A percentile compares a stretch with the other conserved stretches of the same genome.
These are phyloP conservation scores for Helicoverpa armigera DNA, from an alignment of 1,140 invertebrate species.

Conservation along the genomic window DNA sequence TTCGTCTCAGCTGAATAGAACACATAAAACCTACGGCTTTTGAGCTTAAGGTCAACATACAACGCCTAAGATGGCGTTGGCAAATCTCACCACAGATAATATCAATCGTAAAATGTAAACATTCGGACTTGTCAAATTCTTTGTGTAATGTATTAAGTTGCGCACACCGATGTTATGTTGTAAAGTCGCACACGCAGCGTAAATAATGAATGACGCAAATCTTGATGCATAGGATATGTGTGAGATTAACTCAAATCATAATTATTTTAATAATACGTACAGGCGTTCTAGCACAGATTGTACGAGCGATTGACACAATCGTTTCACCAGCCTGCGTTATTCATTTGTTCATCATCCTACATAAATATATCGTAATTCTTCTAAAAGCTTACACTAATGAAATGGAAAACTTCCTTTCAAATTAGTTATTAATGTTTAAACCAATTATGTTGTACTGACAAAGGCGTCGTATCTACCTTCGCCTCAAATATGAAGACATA, in stretches of 20 bases:
- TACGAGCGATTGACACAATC: conserved; percentile 18
- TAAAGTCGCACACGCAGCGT: conserved; percentile 22
- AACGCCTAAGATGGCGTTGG: conserved; percentile 35
- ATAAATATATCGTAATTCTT: conserved; percentile 1
- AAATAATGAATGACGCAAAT: conserved; percentile 36
- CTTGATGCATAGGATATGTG: conserved; percentile 32
- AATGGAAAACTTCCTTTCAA: conserved; percentile 17
- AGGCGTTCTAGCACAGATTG: conserved; percentile 11
- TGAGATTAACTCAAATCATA: conserved; percentile 35
- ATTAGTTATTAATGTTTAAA: conserved; percentile 12
- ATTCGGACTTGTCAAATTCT: conserved; percentile 43
- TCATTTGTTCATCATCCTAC: neutral
- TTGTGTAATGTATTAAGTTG: conserved; percentile 37
- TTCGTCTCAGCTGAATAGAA: conserved; percentile 52
- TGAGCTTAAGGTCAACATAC: conserved; percentile 46
- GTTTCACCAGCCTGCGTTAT: neutral
- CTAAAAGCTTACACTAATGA: conserved; percentile 30
- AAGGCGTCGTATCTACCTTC: conserved; percentile 2
- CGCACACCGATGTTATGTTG: conserved; percentile 17
- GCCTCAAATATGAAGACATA: conserved; percentile 39
- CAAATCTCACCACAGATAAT: conserved; percentile 24
- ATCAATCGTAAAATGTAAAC: conserved; percentile 43
- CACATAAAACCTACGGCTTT: conserved; percentile 52
- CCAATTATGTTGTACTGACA: conserved; percentile 8
- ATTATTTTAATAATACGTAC: conserved; percentile 24